phyloP scores from a whole-genome alignment of 2,113 vertebrate genomes.

The Atrichornis clamosus region DNA sequence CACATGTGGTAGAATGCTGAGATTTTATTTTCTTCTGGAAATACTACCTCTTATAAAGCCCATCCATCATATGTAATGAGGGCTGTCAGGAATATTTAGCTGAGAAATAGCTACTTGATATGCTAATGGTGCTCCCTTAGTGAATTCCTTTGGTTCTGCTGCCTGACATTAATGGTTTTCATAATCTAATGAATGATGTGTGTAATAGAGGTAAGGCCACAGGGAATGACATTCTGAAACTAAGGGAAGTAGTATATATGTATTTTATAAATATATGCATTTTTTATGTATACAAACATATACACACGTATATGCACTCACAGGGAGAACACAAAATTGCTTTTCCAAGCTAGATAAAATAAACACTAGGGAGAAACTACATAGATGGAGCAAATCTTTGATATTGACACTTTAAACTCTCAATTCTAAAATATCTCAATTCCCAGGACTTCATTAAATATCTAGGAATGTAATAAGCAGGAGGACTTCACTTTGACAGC shows the following conservation, averaged over 20 bases:
- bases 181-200: conserved; percentile 95
- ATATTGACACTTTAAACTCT: not conserved
- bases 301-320: not conserved
- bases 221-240: conserved; percentile 69
- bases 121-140: conserved; percentile 84
- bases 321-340: not conserved
- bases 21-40: conserved; percentile 77
- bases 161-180: conserved; percentile 91
- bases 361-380: not conserved
- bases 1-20: conserved; percentile 60
- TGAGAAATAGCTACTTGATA: conserved; percentile 88
- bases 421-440: not conserved
- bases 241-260: conserved; percentile 27
- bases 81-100: conserved; percentile 89
- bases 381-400: not conserved
- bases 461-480: not conserved
- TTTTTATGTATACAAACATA: not conserved
- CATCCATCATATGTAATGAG: conserved; percentile 90
- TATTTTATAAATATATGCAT: conserved; percentile 39
- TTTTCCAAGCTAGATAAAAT: conserved; percentile 6
- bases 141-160: conserved; percentile 88
- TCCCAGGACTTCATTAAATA: not conserved
- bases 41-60: conserved; percentile 85
- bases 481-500: not conserved
- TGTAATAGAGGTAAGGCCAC: conserved; percentile 80